These are phyloP conservation scores for Strongylocentrotus purpuratus DNA, from an alignment of 35 echinoderm and acorn worm genomes.

Conservation along the genomic window DNA sequence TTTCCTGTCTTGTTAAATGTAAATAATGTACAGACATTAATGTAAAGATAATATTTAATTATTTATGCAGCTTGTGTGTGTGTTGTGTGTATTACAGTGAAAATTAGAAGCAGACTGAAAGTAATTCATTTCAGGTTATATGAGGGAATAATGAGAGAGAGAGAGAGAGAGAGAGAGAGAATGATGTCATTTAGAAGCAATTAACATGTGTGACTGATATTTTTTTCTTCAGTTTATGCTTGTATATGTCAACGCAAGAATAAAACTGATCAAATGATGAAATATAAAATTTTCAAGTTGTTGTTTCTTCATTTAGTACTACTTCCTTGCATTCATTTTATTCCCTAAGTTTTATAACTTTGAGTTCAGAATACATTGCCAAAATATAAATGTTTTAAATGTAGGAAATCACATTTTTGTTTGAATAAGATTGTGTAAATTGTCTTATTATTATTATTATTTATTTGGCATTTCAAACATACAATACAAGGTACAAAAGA, in stretches of 20 bases:
- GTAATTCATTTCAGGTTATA: neutral
- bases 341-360: too few species aligned
- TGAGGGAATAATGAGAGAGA: neutral
- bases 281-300: neutral
- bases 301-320: too few species aligned
- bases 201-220: neutral
- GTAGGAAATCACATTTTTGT: too few species aligned
- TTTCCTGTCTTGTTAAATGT: neutral
- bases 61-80: conserved; percentile 46
- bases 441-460: too few species aligned
- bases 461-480: too few species aligned
- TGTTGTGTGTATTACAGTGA: neutral
- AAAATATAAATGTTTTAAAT: too few species aligned
- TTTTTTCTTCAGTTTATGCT: conserved; percentile 6
- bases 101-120: neutral
- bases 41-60: conserved; percentile 25
- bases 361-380: too few species aligned
- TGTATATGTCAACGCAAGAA: neutral
- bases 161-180: neutral
- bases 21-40: conserved; percentile 33
- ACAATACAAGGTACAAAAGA: too few species aligned
- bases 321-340: too few species aligned
- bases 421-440: too few species aligned
- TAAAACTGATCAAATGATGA: neutral
- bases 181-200: neutral